These are phyloP conservation scores for Yponomeuta cagnagella DNA, from an alignment of 2,888 invertebrate species.

Conservation along the genomic window DNA sequence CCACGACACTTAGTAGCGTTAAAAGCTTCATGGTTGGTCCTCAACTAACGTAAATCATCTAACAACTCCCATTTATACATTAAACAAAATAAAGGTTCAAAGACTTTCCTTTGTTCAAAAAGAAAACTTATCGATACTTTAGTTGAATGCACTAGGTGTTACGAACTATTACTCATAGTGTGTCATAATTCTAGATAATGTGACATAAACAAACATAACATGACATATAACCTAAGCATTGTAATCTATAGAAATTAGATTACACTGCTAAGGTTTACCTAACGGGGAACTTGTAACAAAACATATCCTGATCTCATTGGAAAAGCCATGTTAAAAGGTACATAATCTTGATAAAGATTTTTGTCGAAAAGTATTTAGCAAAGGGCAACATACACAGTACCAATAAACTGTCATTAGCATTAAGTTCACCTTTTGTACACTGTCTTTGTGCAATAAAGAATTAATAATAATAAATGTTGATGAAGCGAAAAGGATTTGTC, in stretches of 20 bases:
- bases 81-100: constrained; percentile 6
- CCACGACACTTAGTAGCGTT: not conserved
- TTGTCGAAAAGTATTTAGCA: too few species aligned
- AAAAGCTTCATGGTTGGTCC: constrained; percentile 5
- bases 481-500: too few species aligned
- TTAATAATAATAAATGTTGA: too few species aligned
- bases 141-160: constrained; percentile 9
- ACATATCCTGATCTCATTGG: too few species aligned
- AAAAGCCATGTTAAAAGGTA: too few species aligned
- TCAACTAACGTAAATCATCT: not conserved
- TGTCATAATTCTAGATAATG: not conserved
- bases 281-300: too few species aligned
- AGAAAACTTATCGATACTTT: not conserved
- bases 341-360: too few species aligned
- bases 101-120: constrained; percentile 13
- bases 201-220: not conserved
- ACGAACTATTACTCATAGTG: not conserved
- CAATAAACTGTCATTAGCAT: too few species aligned
- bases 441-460: too few species aligned
- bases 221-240: not conserved
- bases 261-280: too few species aligned
- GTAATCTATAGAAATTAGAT: not conserved
- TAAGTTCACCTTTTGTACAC: too few species aligned
- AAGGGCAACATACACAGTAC: too few species aligned
- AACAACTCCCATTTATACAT: constrained; percentile 6